These are phyloP conservation scores for Brenthis hecate DNA, from an alignment of 2,888 invertebrate species.

Conservation along the genomic window DNA sequence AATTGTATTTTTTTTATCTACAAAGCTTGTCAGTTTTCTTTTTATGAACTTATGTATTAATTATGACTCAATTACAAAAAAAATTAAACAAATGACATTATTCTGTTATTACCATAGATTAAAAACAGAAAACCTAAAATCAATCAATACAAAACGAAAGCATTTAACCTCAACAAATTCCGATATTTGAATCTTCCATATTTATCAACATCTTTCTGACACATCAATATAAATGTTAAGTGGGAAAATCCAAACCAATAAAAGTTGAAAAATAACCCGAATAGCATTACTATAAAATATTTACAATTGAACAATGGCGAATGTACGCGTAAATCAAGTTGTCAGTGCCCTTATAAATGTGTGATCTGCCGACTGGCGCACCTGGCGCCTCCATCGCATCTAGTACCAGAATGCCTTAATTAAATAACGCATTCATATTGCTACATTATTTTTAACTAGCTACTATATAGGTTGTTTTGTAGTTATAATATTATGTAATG, in stretches of 20 bases:
- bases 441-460: not conserved
- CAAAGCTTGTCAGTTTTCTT: too few species aligned
- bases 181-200: conserved; percentile 1
- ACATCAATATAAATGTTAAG: conserved; percentile 29
- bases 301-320: conserved; percentile 57
- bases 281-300: conserved; percentile 51
- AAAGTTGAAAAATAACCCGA: conserved; percentile 30
- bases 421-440: conserved; percentile 41
- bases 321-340: conserved; percentile 72
- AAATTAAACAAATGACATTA: too few species aligned
- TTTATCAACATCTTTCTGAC: conserved; percentile 19
- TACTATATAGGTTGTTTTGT: not conserved
- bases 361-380: conserved; percentile 63
- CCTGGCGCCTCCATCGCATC: conserved; percentile 51
- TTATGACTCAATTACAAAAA: too few species aligned
- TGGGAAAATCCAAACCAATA: conserved; percentile 20
- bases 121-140: not conserved
- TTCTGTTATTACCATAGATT: not conserved
- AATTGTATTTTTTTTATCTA: too few species aligned
- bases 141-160: not conserved
- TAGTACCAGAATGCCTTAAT: conserved; percentile 65
- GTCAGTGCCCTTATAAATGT: conserved; percentile 79
- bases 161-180: not conserved
- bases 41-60: too few species aligned
- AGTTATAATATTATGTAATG: not conserved